phyloP scores from a whole-genome alignment of 2,797 vertebrate genomes.

The Artibeus lituratus region DNA sequence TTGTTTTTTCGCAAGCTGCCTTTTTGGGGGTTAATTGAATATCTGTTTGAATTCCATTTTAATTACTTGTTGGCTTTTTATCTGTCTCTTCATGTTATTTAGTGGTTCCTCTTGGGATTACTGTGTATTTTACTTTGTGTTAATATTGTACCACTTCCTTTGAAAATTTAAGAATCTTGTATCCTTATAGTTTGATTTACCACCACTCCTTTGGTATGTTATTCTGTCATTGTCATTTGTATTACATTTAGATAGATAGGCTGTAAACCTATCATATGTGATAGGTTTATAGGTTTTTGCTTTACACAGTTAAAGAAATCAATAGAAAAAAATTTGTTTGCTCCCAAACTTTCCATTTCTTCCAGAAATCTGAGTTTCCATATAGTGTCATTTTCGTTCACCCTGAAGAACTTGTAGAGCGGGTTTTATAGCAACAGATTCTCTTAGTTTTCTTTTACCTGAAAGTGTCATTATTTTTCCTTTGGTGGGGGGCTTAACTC shows the following conservation, averaged over 20 bases:
- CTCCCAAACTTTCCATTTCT: neutral
- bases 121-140: neutral
- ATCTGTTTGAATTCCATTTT: neutral
- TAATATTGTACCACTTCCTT: neutral
- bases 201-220: neutral
- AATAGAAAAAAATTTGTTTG: neutral
- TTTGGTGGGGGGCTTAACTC: neutral
- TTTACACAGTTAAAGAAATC: neutral
- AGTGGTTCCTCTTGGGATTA: neutral
- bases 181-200: conserved; percentile 4
- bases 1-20: neutral
- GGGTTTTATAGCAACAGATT: neutral
- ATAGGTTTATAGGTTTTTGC: neutral
- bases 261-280: neutral
- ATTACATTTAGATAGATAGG: neutral
- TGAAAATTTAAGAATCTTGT: conserved; percentile 19
- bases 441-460: neutral
- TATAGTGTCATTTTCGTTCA: neutral
- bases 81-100: neutral
- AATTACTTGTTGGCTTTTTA: neutral
- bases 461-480: neutral
- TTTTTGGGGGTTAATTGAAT: neutral
- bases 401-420: neutral
- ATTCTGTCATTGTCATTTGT: neutral
- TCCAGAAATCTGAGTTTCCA: neutral